Conservation (phyloP, 2,113 vertebrate species). For the Notarius quadriscutis region DNA sequence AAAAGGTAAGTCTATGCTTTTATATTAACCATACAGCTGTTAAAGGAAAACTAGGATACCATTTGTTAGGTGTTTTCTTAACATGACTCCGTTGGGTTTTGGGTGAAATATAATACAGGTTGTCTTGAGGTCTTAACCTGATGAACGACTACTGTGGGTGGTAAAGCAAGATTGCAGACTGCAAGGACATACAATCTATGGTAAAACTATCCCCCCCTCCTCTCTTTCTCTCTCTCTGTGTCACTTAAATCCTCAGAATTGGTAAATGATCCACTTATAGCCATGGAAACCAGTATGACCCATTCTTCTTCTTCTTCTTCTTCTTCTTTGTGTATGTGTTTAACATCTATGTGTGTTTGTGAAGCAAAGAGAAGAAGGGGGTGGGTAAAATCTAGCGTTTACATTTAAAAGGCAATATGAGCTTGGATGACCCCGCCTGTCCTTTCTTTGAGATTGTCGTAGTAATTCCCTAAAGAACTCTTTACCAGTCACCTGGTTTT, state of each 20-base stretch:
- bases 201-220: constrained; percentile 1
- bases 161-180: constrained; percentile 58
- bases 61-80: constrained; percentile 48
- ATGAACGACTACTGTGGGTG: constrained; percentile 64
- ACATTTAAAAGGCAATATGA: constrained; percentile 63
- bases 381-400: constrained; percentile 63
- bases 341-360: constrained; percentile 45
- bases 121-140: constrained; percentile 63
- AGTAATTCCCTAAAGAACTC: constrained; percentile 68
- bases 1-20: background rate
- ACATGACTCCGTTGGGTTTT: constrained; percentile 47
- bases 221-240: constrained; percentile 5
- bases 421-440: constrained; percentile 49
- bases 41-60: background rate
- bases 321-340: constrained; percentile 53
- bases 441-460: constrained; percentile 58
- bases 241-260: constrained; percentile 26
- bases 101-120: constrained; percentile 59
- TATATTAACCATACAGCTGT: background rate
- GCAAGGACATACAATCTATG: constrained; percentile 53
- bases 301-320: constrained; percentile 53
- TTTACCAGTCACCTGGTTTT: constrained; percentile 55
- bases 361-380: constrained; percentile 47
- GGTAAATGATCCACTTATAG: constrained; percentile 60
- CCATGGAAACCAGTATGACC: constrained; percentile 70